These are phyloP conservation scores for Bos indicus DNA, from an alignment of 2,113 vertebrate genomes.

Conservation along the genomic window DNA sequence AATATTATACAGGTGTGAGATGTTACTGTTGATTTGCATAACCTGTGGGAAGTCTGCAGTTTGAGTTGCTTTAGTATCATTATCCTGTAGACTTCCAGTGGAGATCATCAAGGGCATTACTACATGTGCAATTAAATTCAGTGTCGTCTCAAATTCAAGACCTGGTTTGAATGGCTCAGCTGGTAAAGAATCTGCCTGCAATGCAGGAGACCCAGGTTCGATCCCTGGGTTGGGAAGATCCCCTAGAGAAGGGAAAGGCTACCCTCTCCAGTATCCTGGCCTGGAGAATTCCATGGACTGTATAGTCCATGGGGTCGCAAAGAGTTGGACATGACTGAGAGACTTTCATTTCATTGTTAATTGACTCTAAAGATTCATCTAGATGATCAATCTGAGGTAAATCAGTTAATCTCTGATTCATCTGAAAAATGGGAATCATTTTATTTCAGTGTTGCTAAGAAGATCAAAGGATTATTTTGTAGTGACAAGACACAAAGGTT, in stretches of 20 bases:
- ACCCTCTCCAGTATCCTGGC: no score
- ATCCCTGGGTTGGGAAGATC: no score
- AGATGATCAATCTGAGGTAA: not conserved
- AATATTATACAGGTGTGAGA: not conserved
- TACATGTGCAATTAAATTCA: not conserved
- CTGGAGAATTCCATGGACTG: no score
- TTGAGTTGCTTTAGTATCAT: not conserved
- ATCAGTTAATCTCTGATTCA: not conserved
- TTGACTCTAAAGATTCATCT: not conserved
- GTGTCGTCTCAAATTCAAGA: not conserved
- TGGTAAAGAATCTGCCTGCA: no score
- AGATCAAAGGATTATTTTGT: not conserved
- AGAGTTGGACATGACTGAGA: no score
- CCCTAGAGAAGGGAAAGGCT: no score
- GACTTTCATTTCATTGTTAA: no score
- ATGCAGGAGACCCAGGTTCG: no score
- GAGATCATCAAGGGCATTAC: not conserved
- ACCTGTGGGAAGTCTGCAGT: not conserved
- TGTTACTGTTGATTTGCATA: not conserved
- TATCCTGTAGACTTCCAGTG: not conserved
- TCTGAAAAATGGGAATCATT: slow-evolving; percentile 14
- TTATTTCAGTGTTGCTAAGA: not conserved
- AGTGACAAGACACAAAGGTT: not conserved
- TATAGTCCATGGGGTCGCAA: no score
- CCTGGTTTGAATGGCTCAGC: not conserved